phyloP scores from a whole-genome alignment of 1,140 invertebrate species.

The Megalonaias nervosa region DNA sequence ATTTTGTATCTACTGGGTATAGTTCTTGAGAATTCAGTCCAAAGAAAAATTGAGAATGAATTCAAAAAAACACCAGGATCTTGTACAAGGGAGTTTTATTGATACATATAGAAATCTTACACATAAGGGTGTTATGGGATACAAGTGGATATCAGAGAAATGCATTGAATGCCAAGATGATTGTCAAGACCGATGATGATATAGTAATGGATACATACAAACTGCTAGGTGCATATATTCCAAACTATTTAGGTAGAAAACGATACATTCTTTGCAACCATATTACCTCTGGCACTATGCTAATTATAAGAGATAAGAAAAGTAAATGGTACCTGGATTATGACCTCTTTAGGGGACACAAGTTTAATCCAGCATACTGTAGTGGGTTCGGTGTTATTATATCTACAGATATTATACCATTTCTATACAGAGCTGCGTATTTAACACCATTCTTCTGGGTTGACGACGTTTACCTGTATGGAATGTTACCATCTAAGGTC shows the following conservation, averaged over 20 bases:
- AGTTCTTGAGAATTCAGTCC: slow-evolving; percentile 64
- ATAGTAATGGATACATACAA: slow-evolving; percentile 28
- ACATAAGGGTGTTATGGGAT: slow-evolving; percentile 81
- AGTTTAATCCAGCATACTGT: slow-evolving; percentile 51
- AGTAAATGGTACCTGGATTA: slow-evolving; percentile 47
- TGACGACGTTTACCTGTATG: slow-evolving; percentile 75
- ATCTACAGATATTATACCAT: slow-evolving; percentile 39
- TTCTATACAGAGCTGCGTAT: slow-evolving; percentile 61
- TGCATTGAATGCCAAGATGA: slow-evolving; percentile 74
- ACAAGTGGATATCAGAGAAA: slow-evolving; percentile 84
- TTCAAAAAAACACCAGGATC: slow-evolving; percentile 48
- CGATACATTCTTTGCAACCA: slow-evolving; percentile 44
- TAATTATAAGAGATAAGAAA: slow-evolving; percentile 29
- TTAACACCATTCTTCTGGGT: slow-evolving; percentile 73
- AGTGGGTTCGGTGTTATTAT: slow-evolving; percentile 48
- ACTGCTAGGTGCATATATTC: slow-evolving; percentile 20
- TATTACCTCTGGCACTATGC: slow-evolving; percentile 27
- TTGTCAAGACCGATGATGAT: slow-evolving; percentile 72
- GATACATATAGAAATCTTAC: slow-evolving; percentile 67
- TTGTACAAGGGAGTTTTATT: slow-evolving; percentile 63
- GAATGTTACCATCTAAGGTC: slow-evolving; percentile 62
- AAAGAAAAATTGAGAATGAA: slow-evolving; percentile 47
- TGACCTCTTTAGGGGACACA: slow-evolving; percentile 34
- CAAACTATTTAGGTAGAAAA: slow-evolving; percentile 10
- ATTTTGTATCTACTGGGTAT: slow-evolving; percentile 81